Evolutionary conservation across 2,113 vertebrate species (phyloP), one percentile per base, ranked within the genome.

Genomic region (Malurus alboscapulatus): DNA sequence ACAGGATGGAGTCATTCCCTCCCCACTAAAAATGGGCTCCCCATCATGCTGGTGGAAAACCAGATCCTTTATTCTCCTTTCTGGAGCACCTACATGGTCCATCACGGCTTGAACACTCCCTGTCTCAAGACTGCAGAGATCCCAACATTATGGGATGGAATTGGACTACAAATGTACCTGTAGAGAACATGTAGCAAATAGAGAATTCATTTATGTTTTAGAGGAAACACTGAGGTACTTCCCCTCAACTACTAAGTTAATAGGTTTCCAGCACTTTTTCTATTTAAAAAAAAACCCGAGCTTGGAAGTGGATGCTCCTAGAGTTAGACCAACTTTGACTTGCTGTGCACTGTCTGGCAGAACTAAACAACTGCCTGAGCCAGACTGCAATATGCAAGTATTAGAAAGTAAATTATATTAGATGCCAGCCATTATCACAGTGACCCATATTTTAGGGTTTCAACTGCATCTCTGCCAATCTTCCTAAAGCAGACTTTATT

Each of bases 1-100:
- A 66, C 40, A 61, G 61, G 67, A 44, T 32, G 54, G 47, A 55
- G 30, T 18, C 36, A 21, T 32, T 55, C 24, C 16, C 26, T 26
- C 16, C 42, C 16, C 42, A 27, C 9, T 36, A 45, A 57, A 61
- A 78, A 61, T 1, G 9, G 32, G 18, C 14, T 73, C 42, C 19
- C 32, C 47, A 67, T 44, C 17, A 5, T 5, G 8, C 51, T 59
- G 53, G 24, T 26, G 59, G 27, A 45, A 42, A 50, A 34, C 4
- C 15, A 34, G 24, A 20, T 44, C 74, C 67, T 79, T 58, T 61
- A 40, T n/a, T 30, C 10, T 36, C 80, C 53, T 51, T 57, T 62
- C 36, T 62, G n/a, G n/a, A 77, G 22, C 5, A 47, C 14, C 22
- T 5, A 2, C 0, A 0, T n/a, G 12, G 30, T 47, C 84, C 38